Conservation (phyloP, 2,797 vertebrate genomes). For the Chanos chanos region DNA sequence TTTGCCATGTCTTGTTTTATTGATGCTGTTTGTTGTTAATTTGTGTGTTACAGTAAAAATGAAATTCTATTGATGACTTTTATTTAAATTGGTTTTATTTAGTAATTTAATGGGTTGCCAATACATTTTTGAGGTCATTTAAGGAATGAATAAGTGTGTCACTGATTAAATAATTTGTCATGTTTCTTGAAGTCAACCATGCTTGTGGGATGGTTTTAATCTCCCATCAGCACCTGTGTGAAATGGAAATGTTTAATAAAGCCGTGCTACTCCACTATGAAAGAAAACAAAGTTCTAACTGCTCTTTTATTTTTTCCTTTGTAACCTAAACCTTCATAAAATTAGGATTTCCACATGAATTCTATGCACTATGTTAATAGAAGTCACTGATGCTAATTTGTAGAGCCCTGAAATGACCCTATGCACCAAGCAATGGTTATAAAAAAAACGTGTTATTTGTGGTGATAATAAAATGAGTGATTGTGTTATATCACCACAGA, state of each 20-base stretch:
- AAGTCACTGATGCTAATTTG: too few species aligned
- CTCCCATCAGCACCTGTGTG: conserved; percentile 51
- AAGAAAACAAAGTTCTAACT: conserved; percentile 20
- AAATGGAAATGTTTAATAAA: conserved; percentile 60
- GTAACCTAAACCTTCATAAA: background rate
- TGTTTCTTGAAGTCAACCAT: conserved; percentile 31
- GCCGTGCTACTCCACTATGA: conserved; percentile 48
- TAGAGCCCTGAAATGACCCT: too few species aligned
- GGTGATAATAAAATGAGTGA: too few species aligned
- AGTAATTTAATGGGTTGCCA: conserved; percentile 21
- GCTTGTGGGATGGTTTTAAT: conserved; percentile 33
- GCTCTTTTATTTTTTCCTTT: background rate
- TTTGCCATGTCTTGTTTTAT: conserved; percentile 56
- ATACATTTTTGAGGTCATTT: conserved; percentile 28
- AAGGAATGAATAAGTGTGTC: conserved; percentile 29
- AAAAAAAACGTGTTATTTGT: too few species aligned
- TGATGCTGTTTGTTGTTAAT: conserved; percentile 48
- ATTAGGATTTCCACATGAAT: background rate
- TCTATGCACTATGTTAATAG: background rate
- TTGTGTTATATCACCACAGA: too few species aligned
- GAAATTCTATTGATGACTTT: conserved; percentile 4
- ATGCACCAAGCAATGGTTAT: too few species aligned
- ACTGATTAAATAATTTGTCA: conserved; percentile 19
- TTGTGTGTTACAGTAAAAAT: conserved; percentile 39
- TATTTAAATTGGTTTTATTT: conserved; percentile 37